These are phyloP conservation scores for Drosophila sturtevanti DNA, from an alignment of 1,140 invertebrate genomes.

Conservation along the genomic window DNA sequence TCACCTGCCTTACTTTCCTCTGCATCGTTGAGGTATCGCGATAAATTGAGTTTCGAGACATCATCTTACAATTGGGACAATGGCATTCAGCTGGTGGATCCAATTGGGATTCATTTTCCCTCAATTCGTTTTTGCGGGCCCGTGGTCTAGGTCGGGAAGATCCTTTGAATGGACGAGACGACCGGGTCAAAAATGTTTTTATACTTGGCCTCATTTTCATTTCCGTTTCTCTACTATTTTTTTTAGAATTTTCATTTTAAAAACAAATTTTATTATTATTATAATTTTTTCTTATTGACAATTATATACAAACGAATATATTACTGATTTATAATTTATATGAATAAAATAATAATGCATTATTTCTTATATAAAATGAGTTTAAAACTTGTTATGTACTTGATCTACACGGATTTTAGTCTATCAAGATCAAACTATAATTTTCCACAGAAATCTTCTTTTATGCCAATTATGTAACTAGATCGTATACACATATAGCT, in stretches of 20 bases:
- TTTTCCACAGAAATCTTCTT: too few relatives aligned
- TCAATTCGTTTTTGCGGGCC: background rate
- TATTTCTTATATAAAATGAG: too few relatives aligned
- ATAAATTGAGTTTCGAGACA: too few relatives aligned
- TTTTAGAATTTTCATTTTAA: background rate
- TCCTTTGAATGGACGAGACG: background rate
- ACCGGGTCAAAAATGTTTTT: background rate
- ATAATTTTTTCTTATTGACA: too few relatives aligned
- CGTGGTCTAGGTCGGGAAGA: background rate
- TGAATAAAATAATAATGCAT: too few relatives aligned
- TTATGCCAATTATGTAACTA: too few relatives aligned
- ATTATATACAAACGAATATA: too few relatives aligned
- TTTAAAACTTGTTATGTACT: too few relatives aligned
- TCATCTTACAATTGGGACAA: background rate
- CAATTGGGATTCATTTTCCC: background rate
- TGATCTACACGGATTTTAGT: too few relatives aligned
- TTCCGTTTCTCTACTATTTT: background rate
- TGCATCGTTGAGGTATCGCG: background rate
- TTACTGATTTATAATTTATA: too few relatives aligned
- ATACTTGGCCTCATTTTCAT: background rate
- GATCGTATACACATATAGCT: too few relatives aligned
- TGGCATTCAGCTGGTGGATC: background rate
- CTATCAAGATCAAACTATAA: too few relatives aligned
- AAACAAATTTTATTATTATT: conserved; percentile 1
- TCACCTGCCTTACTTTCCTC: background rate